Evolutionary conservation across 53 echinoderm and acorn worm genomes (phyloP).

Genomic region (Mesocentrotus franciscanus): DNA sequence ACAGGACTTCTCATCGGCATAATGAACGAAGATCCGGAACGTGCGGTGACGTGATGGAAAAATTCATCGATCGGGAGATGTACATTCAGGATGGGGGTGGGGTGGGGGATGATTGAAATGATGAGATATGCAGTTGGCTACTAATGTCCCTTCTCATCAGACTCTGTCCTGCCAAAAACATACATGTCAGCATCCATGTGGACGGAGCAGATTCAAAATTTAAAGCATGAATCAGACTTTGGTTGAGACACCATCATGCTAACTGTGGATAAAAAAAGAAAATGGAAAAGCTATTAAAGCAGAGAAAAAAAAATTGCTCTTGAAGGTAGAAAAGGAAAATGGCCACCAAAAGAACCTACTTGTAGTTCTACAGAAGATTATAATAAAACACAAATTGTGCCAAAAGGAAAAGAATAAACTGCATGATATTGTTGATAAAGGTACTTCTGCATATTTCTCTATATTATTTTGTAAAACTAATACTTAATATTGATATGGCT

Average conservation of each 20-base stretch:
- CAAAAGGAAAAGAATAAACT: no score
- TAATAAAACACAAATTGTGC: no score
- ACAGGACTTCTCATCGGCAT: not conserved
- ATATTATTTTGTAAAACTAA: no score
- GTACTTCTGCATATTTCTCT: no score
- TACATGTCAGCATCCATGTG: conserved; percentile 29
- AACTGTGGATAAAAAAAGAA: no score
- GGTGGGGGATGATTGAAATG: not conserved
- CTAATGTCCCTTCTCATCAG: conserved; percentile 12
- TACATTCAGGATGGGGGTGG: not conserved
- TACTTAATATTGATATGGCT: no score
- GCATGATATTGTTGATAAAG: no score
- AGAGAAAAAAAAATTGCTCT: no score
- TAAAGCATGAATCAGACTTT: not conserved
- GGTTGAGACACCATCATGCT: not conserved
- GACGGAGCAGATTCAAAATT: conserved; percentile 13
- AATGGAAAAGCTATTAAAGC: no score
- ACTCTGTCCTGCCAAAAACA: not conserved
- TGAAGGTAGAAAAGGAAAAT: no score
- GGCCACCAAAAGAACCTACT: no score
- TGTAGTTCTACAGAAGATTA: no score
- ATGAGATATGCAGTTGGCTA: conserved; percentile 21
- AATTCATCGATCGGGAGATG: not conserved
- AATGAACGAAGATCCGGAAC: not conserved
- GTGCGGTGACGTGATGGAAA: not conserved